phyloP scores from a whole-genome alignment of 2,888 invertebrate species.

The Crematogaster levior region DNA sequence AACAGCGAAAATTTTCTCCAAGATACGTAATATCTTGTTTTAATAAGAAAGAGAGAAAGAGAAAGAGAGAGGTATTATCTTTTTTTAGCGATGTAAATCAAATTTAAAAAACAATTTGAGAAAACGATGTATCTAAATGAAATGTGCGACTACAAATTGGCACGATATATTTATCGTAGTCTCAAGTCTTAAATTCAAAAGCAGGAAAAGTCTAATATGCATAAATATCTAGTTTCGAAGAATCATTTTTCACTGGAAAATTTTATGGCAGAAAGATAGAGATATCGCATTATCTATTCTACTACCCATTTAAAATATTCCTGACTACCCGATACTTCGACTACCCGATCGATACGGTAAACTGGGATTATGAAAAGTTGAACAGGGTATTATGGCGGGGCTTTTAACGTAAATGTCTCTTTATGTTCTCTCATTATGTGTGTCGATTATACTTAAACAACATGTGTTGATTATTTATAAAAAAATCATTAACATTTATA shows the following conservation, averaged over 20 bases:
- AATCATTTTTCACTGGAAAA: conserved; percentile 10
- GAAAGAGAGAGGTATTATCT: background rate
- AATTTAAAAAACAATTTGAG: background rate
- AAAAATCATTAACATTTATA: too few species aligned
- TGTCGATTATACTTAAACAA: conserved; percentile 9
- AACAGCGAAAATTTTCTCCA: background rate
- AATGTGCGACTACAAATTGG: conserved; percentile 2
- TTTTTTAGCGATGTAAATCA: background rate
- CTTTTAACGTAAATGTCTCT: conserved; percentile 32
- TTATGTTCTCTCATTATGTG: background rate
- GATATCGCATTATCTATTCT: conserved; percentile 10
- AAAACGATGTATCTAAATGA: background rate
- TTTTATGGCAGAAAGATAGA: background rate
- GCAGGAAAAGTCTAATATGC: background rate
- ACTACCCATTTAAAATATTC: conserved; percentile 18
- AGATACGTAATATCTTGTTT: conserved; percentile 3
- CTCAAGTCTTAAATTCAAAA: background rate
- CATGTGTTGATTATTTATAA: conserved; percentile 55
- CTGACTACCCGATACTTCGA: background rate
- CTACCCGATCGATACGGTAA: conserved; percentile 20
- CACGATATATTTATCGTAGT: conserved; percentile 4
- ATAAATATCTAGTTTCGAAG: conserved; percentile 6
- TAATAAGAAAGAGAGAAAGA: background rate
- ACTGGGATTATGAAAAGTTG: conserved; percentile 35
- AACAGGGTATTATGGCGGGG: conserved; percentile 15